Conservation (phyloP, 2,888 invertebrate genomes). For the Plebejus argus region DNA sequence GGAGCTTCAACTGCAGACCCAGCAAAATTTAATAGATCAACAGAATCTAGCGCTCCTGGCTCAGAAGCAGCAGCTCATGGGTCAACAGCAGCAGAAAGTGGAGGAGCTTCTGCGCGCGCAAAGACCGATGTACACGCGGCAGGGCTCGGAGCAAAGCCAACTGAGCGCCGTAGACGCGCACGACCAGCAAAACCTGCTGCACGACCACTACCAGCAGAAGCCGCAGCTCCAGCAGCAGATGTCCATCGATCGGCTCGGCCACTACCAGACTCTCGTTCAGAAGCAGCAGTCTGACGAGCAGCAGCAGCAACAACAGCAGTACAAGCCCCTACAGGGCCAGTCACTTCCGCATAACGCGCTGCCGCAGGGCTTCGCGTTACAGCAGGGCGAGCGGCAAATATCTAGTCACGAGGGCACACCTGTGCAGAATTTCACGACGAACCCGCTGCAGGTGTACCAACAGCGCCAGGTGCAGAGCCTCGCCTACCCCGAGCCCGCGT, state of each 20-base stretch:
- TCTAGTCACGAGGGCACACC: conserved; percentile 79
- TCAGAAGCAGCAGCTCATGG: conserved; percentile 75
- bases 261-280: conserved; percentile 61
- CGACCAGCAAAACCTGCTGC: conserved; percentile 57
- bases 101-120: conserved; percentile 67
- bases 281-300: conserved; percentile 66
- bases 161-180: conserved; percentile 64
- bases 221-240: conserved; percentile 64
- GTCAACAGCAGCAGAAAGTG: conserved; percentile 77
- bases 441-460: conserved; percentile 74
- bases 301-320: conserved; percentile 62
- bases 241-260: conserved; percentile 64
- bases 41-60: conserved; percentile 76
- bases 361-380: conserved; percentile 65
- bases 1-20: conserved; percentile 74
- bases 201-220: conserved; percentile 61
- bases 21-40: conserved; percentile 81
- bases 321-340: conserved; percentile 66
- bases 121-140: conserved; percentile 68
- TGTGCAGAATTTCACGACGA: conserved; percentile 71
- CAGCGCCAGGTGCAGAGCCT: conserved; percentile 56
- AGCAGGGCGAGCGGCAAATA: conserved; percentile 73
- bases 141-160: conserved; percentile 73
- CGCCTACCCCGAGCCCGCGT: conserved; percentile 48
- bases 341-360: conserved; percentile 70